Evolutionary conservation across 2,113 vertebrate species (phyloP), one percentile per base, ranked within the genome.

Genomic region (Strigops habroptila): DNA sequence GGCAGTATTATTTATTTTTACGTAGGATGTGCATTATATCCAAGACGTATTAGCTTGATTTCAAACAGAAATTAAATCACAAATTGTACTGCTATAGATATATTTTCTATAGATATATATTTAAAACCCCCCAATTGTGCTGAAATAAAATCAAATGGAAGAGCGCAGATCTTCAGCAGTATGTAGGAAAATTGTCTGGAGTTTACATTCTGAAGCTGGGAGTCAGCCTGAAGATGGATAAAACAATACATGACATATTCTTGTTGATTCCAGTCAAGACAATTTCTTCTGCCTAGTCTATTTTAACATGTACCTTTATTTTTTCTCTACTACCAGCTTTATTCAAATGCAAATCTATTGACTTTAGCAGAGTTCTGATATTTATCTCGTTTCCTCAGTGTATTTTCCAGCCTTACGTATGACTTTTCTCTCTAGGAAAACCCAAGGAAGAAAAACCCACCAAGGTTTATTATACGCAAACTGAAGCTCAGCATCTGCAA

Each of bases 261-360:
- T n/a, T 70, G 10, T 80, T 70, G 18, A 59, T 83, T 83, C 33
- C 55, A 74, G 23, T 77, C 57, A 75, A 78, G 55, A 83, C 11
- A 14, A 78, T 86, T 78, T 90, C 18, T 76, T 88, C 68, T 90
- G 43, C 24, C 51, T 93, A 69, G 25, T 51, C 21, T 75, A 23
- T 63, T 88, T 95, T 70, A 60, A 90, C 94, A 88, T 16, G 21
- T 37, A 78, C 33, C 62, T 86, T 82, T 68, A 65, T 60, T 91
- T 94, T 85, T 86, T 44, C 27, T 69, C 49, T 70, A 30, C 24
- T 73, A 22, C 52, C 9, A 7, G 43, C 62, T 90, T 93, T 81
- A 96, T 89, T 93, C 73, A 93, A 92, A 91, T 95, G 69, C 75
- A 96, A 78, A 91, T 93, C 82, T 92, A 30, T 91, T 92, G 68